Percentiles rank a stretch among this genome's conserved stretches.
These are phyloP conservation scores for Caenorhabditis imperialis DNA, from an alignment of 2,888 invertebrate genomes.

Conservation along the genomic window DNA sequence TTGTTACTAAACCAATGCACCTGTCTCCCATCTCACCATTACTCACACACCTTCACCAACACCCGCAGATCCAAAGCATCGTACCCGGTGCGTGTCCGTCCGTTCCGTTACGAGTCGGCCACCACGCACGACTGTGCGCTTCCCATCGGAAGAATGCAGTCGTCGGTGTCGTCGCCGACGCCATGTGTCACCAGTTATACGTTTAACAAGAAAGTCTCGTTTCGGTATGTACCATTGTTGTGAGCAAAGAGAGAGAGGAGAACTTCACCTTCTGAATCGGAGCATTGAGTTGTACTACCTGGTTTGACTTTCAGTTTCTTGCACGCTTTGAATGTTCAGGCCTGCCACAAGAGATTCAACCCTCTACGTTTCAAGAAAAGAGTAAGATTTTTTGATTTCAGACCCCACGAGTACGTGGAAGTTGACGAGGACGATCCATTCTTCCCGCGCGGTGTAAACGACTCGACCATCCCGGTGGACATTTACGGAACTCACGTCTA, in stretches of 20 bases:
- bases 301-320: conserved; percentile 14
- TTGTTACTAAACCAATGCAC: neutral
- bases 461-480: conserved; percentile 75
- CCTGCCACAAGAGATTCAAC: no score
- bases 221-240: conserved; percentile 60
- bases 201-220: conserved; percentile 54
- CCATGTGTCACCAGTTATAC: conserved; percentile 3
- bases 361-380: no score
- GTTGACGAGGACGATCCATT: conserved; percentile 78
- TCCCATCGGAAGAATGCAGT: conserved; percentile 35
- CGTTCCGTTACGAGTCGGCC: conserved; percentile 56
- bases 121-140: conserved; percentile 44
- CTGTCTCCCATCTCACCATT: neutral
- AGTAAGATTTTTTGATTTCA: no score
- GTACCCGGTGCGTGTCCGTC: conserved; percentile 52
- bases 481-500: conserved; percentile 78
- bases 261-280: neutral
- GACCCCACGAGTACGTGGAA: conserved; percentile 74
- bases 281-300: conserved; percentile 9
- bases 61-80: conserved; percentile 35
- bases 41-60: conserved; percentile 4
- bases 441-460: conserved; percentile 71
- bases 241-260: conserved; percentile 4
- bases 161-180: conserved; percentile 35
- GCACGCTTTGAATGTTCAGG: conserved; percentile 25